A percentile compares a stretch with the other conserved stretches of the same genome.
Evolutionary conservation across 2,797 vertebrate genomes (phyloP).

Genomic region (Heteromormyrus szaboi): DNA sequence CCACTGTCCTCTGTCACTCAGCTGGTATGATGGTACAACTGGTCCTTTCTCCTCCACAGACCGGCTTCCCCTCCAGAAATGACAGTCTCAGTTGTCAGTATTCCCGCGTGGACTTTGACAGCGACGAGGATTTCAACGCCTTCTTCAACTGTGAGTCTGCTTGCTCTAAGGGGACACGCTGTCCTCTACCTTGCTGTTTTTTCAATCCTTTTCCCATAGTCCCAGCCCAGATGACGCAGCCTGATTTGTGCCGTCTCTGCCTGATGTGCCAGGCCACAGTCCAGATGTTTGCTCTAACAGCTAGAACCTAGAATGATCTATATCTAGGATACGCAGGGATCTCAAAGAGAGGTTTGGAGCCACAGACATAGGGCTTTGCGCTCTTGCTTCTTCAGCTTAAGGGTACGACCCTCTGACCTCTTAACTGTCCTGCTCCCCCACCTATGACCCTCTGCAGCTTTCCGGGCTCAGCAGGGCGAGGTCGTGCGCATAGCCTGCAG

Average conservation of each 20-base stretch:
- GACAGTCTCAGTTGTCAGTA: constrained; percentile 84
- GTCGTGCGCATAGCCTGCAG: constrained; percentile 79
- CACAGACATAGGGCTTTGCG: neutral
- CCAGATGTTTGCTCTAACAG: neutral
- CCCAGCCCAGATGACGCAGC: neutral
- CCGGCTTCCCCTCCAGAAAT: constrained; percentile 86
- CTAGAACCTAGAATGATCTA: neutral
- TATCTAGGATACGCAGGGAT: neutral
- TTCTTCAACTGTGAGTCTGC: constrained; percentile 81
- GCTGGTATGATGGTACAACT: neutral
- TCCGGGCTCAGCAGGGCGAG: constrained; percentile 81
- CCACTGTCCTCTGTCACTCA: neutral
- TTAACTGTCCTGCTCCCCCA: neutral
- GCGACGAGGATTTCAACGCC: constrained; percentile 89
- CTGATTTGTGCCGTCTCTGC: neutral
- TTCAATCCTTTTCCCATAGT: neutral
- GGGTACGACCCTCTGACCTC: neutral
- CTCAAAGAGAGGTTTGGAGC: neutral
- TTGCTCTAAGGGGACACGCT: neutral
- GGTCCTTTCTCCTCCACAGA: constrained; percentile 52
- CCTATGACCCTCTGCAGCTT: constrained; percentile 60
- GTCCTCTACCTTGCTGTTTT: neutral
- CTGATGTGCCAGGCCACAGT: neutral
- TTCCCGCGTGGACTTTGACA: constrained; percentile 90
- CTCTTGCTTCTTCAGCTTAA: neutral